Evolutionary conservation across 2,888 invertebrate genomes (phyloP), one percentile per base, ranked within the genome.

Genomic region (Malacosoma neustria): DNA sequence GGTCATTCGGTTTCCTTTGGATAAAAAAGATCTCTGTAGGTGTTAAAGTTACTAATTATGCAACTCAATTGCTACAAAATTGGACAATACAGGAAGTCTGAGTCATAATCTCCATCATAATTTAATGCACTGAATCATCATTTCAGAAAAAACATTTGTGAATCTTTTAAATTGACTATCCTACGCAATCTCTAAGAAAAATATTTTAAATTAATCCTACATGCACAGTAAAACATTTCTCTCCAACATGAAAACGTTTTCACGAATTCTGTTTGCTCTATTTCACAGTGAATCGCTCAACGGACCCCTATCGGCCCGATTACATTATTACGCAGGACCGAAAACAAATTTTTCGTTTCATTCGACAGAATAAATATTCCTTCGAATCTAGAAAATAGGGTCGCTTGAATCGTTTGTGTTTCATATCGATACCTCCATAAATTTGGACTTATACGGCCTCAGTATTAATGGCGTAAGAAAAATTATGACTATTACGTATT

Each of bases 291-390:
- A 43, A 57, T 58, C 52, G 51, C 52, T 51, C 47, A 43, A 40
- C 52, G 43, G 54, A 56, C 48, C 46, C 50, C 45, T 51, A 48
- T 22, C 22, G 22, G 22, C 9, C 22, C 22, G 4, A 22, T 22
- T 22, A 22, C 22, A 51, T 57, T 54, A 51, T 51, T 50, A 48
- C 48, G 49, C 42, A 42, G 45, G 48, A 56, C 57, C 51, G 42
- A 49, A 59, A 57, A 57, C 55, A 60, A 54, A 51, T 55, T 58
- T 57, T 53, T 51, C 46, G 40, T 51, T 46, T 48, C 51, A 60
- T 61, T 56, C 50, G 46, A 42, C 42, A 36, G 35, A 35, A 44
- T 39, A 41, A 38, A 43, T 46, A 41, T 36, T 38, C 13, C 14
- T 15, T 5, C 38, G 29, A 35, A 37, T 35, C 33, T 33, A 36